Conservation (phyloP, 2,797 vertebrate species). For the Molossus alvarezi region DNA sequence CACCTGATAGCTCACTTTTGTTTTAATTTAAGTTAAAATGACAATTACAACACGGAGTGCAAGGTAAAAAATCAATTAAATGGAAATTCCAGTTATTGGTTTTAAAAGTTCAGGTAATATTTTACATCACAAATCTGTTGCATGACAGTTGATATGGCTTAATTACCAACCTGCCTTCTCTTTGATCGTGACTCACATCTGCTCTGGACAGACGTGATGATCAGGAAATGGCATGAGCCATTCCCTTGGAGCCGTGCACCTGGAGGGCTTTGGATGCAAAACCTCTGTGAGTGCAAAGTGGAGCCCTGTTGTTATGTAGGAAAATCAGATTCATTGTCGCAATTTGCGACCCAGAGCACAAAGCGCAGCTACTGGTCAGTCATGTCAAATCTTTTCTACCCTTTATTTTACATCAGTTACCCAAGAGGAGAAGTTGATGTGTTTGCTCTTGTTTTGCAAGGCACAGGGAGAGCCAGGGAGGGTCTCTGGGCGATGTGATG, state of each 20-base stretch:
- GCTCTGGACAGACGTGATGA: conserved; percentile 26
- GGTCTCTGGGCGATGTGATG: not conserved
- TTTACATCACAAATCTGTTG: conserved; percentile 77
- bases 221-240: conserved; percentile 59
- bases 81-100: conserved; percentile 86
- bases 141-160: conserved; percentile 74
- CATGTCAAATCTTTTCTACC: conserved; percentile 22
- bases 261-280: conserved; percentile 53
- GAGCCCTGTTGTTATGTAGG: conserved; percentile 28
- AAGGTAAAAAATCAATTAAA: conserved; percentile 87
- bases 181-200: conserved; percentile 73
- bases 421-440: not conserved
- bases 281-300: conserved; percentile 5
- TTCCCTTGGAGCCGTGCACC: not conserved
- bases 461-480: not conserved
- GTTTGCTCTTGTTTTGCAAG: conserved; percentile 50
- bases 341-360: not conserved
- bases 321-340: conserved; percentile 62
- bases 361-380: not conserved
- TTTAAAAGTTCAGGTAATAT: conserved; percentile 83
- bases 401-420: conserved; percentile 1
- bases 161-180: conserved; percentile 75
- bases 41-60: conserved; percentile 73
- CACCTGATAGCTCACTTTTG: conserved; percentile 63
- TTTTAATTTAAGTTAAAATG: conserved; percentile 79